phyloP scores from a whole-genome alignment of 2,888 invertebrate species.

The Perizoma affinitatum region DNA sequence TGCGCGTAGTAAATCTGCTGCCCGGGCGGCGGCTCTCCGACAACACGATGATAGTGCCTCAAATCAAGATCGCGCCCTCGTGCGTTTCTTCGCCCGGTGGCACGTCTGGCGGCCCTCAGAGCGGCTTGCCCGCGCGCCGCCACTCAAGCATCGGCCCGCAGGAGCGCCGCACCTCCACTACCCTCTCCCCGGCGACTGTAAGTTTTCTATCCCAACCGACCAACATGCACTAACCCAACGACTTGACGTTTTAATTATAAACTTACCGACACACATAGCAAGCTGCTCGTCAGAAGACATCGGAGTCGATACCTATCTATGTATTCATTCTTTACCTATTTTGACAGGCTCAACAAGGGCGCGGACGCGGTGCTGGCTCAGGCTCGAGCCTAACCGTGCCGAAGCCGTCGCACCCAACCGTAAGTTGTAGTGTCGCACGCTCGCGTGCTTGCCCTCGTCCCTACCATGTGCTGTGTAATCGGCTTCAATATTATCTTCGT shows the following conservation, averaged over 20 bases:
- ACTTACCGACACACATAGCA: conserved; percentile 9
- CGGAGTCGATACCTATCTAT: conserved; percentile 57
- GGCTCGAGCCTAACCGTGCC: conserved; percentile 94
- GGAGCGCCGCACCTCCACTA: conserved; percentile 92
- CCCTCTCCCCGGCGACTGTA: conserved; percentile 95
- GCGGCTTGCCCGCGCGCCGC: conserved; percentile 92
- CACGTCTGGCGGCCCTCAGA: conserved; percentile 86
- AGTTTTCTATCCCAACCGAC: conserved; percentile 60
- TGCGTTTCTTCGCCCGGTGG: conserved; percentile 93
- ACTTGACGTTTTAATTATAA: background rate
- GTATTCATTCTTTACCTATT: conserved; percentile 55
- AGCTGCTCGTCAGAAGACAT: conserved; percentile 34
- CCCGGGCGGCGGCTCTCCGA: conserved; percentile 95
- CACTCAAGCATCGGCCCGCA: conserved; percentile 97
- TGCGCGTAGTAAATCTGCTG: conserved; percentile 92
- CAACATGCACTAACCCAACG: background rate
- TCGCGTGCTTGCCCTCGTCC: conserved; percentile 64
- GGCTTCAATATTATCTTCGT: conserved; percentile 68
- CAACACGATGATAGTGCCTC: conserved; percentile 95
- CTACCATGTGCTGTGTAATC: conserved; percentile 64
- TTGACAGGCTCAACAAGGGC: conserved; percentile 84
- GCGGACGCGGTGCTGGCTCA: conserved; percentile 87
- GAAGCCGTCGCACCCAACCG: conserved; percentile 88
- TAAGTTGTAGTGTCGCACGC: conserved; percentile 80
- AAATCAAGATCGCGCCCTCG: conserved; percentile 94